Percentiles rank a stretch among this genome's conserved stretches.
Evolutionary conservation across 1,140 invertebrate species (phyloP).

Genomic region (Drosophila erecta): DNA sequence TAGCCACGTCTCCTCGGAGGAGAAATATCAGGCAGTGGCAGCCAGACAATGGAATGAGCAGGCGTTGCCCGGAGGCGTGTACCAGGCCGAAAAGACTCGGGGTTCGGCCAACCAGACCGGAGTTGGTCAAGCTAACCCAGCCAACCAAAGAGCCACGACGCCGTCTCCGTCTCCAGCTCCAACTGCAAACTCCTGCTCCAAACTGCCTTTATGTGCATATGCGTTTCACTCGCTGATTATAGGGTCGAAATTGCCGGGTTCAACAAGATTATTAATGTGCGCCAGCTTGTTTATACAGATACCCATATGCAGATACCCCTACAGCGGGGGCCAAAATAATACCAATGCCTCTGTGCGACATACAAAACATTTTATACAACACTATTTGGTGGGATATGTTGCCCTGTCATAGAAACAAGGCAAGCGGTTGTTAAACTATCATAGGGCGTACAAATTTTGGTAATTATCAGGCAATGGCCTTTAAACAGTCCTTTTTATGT

Average conservation of each 20-base stretch:
- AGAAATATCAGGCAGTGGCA: slow-evolving; percentile 66
- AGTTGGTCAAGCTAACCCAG: slow-evolving; percentile 26
- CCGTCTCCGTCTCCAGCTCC: slow-evolving; percentile 35
- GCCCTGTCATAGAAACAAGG: neutral
- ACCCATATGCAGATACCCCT: slow-evolving; percentile 38
- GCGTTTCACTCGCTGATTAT: slow-evolving; percentile 81
- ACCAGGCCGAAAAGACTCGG: slow-evolving; percentile 61
- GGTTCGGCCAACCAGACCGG: slow-evolving; percentile 36
- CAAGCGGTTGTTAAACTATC: too few relatives aligned
- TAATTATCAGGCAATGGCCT: too few relatives aligned
- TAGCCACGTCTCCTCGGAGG: slow-evolving; percentile 74
- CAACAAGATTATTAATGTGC: slow-evolving; percentile 82
- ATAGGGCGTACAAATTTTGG: neutral
- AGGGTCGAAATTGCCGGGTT: slow-evolving; percentile 81
- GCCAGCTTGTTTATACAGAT: slow-evolving; percentile 66
- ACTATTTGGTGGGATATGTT: neutral
- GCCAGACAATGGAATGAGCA: slow-evolving; percentile 80
- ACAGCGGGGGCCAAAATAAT: slow-evolving; percentile 26
- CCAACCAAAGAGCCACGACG: slow-evolving; percentile 65
- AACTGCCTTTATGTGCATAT: slow-evolving; percentile 75
- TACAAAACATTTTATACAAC: neutral
- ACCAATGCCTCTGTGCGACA: neutral
- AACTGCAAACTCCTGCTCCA: slow-evolving; percentile 25
- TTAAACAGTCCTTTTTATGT: too few relatives aligned
- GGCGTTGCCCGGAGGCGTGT: slow-evolving; percentile 76